Evolutionary conservation across 2,113 vertebrate species (phyloP).

Genomic region (Neotoma lepida): DNA sequence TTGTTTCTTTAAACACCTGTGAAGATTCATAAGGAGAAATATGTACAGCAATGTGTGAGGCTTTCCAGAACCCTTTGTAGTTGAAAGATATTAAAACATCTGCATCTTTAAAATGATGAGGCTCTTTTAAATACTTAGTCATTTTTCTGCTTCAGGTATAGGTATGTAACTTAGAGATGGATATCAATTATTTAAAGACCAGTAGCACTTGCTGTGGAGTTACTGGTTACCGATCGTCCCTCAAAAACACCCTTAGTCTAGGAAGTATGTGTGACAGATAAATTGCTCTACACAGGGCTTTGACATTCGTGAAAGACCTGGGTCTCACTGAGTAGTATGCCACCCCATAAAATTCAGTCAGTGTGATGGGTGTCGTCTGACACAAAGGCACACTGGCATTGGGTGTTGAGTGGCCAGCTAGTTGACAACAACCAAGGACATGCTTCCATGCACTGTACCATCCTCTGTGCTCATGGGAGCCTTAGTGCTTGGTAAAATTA

Average conservation of each 20-base stretch:
- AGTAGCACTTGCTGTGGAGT: background rate
- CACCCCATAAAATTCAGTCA: background rate
- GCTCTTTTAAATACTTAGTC: slow-evolving; percentile 9
- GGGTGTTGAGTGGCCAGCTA: background rate
- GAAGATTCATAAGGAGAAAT: slow-evolving; percentile 51
- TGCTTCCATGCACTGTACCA: background rate
- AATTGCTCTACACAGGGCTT: background rate
- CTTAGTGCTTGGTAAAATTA: background rate
- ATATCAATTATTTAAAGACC: slow-evolving; percentile 14
- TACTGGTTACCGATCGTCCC: background rate
- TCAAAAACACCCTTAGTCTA: background rate
- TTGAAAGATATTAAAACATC: slow-evolving; percentile 61
- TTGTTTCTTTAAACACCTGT: slow-evolving; percentile 58
- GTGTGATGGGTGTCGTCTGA: background rate
- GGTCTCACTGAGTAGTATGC: background rate
- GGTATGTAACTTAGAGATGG: slow-evolving; percentile 45
- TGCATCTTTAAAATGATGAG: slow-evolving; percentile 44
- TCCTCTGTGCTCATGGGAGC: background rate
- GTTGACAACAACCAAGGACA: background rate
- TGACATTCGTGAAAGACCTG: background rate
- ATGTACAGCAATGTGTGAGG: background rate
- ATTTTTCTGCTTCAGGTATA: slow-evolving; percentile 19
- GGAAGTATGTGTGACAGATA: background rate
- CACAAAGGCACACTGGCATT: background rate
- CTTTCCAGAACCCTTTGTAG: slow-evolving; percentile 21